These are phyloP conservation scores for Zingel zingel DNA, from an alignment of 2,113 vertebrate species.

Conservation along the genomic window DNA sequence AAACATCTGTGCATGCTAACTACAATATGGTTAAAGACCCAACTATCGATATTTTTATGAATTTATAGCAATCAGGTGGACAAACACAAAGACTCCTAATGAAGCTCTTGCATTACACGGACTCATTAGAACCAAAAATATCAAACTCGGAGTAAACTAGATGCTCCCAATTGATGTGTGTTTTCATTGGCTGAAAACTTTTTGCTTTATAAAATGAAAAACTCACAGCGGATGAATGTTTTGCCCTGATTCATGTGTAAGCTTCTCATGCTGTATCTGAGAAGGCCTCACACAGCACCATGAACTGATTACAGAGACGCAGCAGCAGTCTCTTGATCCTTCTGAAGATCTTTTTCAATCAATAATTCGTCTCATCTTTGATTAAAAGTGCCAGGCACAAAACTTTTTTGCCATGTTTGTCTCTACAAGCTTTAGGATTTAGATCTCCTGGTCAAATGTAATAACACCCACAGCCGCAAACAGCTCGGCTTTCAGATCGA, in stretches of 20 bases:
- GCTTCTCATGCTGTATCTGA: neutral
- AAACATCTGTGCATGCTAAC: too few relatives aligned
- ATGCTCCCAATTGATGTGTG: too few relatives aligned
- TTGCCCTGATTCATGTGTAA: neutral
- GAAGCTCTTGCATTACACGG: neutral
- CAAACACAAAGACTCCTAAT: neutral
- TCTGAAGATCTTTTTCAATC: neutral
- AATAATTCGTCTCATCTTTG: conserved; percentile 6
- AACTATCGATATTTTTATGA: too few relatives aligned
- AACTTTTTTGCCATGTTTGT: neutral
- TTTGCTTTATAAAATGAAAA: neutral
- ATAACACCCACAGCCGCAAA: neutral
- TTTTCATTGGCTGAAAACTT: neutral
- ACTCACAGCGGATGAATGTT: neutral
- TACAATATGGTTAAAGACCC: too few relatives aligned
- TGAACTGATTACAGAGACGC: neutral
- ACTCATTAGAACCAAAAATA: neutral
- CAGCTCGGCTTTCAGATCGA: neutral
- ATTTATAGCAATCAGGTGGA: neutral
- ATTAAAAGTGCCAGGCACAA: neutral
- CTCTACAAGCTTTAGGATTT: neutral
- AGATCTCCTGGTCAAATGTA: neutral
- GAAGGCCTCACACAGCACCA: neutral
- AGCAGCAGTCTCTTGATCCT: neutral
- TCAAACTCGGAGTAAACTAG: neutral